Base-by-base conservation (phyloP, 1,140 invertebrate genomes). In the Teleogryllus occipitalis region DNA sequence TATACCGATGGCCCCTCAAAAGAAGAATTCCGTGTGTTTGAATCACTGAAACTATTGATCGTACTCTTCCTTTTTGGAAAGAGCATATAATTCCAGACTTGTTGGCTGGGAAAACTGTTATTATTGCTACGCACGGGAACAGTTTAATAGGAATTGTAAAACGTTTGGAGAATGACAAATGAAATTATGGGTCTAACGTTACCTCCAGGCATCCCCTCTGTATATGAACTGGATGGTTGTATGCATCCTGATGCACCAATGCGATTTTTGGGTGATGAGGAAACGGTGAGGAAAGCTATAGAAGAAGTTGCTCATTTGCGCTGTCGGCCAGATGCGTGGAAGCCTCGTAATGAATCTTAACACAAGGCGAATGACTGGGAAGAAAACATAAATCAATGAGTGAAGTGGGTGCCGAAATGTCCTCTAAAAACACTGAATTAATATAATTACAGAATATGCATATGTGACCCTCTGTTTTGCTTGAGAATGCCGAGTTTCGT, bases 51-150 rank as follows among this genome's bases (percentile, higher is more conserved):
- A 98, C 96, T 7, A 96, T 96, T 87, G 91, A 92, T 82, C 90
- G 94, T 79, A 96, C 95, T 54, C 87, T 98, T 81, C 97, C 97
- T 0, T 98, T 96, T 85, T 98, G 97, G 97, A 96, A 97, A 87
- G 92, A 97, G 83, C 90, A 91, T n/a, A 98, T 98, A 87, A 95
- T 98, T 82, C 97, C 97, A 27, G 89, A 94, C 85, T 90, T 98
- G 77, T 97, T 96, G 85, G 92, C 92, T 83, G 96, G 96, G 80
- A 96, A 98, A 84, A 91, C 89, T 80, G 96, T 98, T 79, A 90
- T 98, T 21, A 97, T 98, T 84, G 96, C 95, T 82, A 97, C 97
- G 82, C 97, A 98, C 88, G 97, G 97, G 78, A 98, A 98, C 88
- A 97, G 96, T 86, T 89, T 98, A 73, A 89, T 97, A 83, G 97